Percentiles rank a stretch among this genome's conserved stretches.
These are phyloP conservation scores for Phalera bucephala DNA, from an alignment of 2,888 invertebrate genomes.

Conservation along the genomic window DNA sequence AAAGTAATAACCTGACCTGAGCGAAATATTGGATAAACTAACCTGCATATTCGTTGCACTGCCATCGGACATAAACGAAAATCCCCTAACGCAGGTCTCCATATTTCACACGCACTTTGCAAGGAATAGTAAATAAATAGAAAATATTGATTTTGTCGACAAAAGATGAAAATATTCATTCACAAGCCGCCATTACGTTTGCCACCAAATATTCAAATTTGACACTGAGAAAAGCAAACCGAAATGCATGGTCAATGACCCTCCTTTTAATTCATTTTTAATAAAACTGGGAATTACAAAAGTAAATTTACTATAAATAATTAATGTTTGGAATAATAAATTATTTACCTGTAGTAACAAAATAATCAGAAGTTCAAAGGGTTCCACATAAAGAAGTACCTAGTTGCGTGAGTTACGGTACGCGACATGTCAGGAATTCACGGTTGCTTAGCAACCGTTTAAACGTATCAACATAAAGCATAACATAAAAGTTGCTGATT, in stretches of 20 bases:
- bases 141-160: not conserved
- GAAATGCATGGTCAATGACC: not conserved
- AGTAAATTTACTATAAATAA: too few relatives aligned
- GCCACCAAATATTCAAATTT: conserved; percentile 26
- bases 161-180: conserved; percentile 1
- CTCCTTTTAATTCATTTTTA: not conserved
- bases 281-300: too few relatives aligned
- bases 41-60: conserved; percentile 51
- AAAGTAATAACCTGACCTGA: too few relatives aligned
- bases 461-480: not conserved
- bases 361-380: too few relatives aligned
- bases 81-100: conserved; percentile 61
- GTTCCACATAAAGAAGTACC: too few relatives aligned
- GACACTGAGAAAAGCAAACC: conserved; percentile 9
- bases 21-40: conserved; percentile 5
- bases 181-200: conserved; percentile 15
- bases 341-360: too few relatives aligned
- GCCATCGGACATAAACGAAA: conserved; percentile 64
- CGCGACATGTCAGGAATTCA: not conserved
- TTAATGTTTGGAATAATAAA: too few relatives aligned
- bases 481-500: not conserved
- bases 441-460: conserved; percentile 10
- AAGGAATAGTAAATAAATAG: not conserved
- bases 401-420: conserved; percentile 4
- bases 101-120: conserved; percentile 17